Base-by-base conservation (phyloP, 30 jellyfish, hydroid and myxozoan genomes). In the Aurelia coerulea region DNA sequence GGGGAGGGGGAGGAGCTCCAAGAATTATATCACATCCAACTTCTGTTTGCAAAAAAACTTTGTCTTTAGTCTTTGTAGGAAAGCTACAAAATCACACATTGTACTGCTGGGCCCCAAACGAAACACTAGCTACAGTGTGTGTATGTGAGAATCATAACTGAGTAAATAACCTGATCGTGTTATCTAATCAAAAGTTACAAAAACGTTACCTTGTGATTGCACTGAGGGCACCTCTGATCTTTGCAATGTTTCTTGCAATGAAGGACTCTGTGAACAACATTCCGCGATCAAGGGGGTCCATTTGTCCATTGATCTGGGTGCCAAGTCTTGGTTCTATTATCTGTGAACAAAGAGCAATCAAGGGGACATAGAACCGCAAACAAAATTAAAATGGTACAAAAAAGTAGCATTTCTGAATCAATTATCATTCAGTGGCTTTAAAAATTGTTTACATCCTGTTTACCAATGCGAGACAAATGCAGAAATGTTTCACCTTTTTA, bases 181-280 rank as follows among this genome's bases (percentile, higher is more conserved):
- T 46, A 46, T 46, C 15, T 46, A 9, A 46, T 46, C 2, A 46
- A 4, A 3, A 13, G 53, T 23, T 23, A 23, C 29, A 0, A 23
- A 5, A 5, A 59, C 1, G 50, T 69, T 29, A 93, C 98, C 97
- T 93, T 41, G 98, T 93, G 37, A 93, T 84, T 11, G 96, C 98
- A 88, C 98, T 93, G 50, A 93, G 71, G 10, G 92, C 92, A 17
- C 98, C 98, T 33, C 98, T 73, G 58, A 93, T 88, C 74, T 73
- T 88, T 5, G 98, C 97, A 62, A 88, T 76, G 68, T 88, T 88
- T 62, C 98, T 62, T 8, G 97, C 98, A 33, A 93, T 81, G 73
- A 93, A 93, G 19, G 98, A 97, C n/a, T 91, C 94, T 13, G 98
- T 93, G 65, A 88, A 93, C 42, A 93, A 71, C 58, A 90, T 82